Percentiles rank a stretch among this genome's conserved stretches.
phyloP scores from a whole-genome alignment of 2,888 invertebrate species.

The Dioctria rufipes region DNA sequence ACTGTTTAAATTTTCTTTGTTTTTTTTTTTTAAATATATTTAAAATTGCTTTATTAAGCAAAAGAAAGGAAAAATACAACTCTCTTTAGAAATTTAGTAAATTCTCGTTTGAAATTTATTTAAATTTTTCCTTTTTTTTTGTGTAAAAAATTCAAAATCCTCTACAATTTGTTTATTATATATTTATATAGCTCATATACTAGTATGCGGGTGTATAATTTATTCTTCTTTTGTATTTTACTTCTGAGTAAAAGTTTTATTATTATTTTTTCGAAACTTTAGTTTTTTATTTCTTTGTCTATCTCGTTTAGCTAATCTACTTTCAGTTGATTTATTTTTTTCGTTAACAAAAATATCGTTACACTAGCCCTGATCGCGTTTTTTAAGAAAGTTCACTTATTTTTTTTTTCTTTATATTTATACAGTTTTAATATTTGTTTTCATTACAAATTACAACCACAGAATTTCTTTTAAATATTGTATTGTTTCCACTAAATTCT shows the following conservation, averaged over 20 bases:
- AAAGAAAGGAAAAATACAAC: background rate
- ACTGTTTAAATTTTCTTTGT: background rate
- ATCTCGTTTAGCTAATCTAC: background rate
- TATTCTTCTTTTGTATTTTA: background rate
- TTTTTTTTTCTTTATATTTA: background rate
- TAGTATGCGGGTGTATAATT: background rate
- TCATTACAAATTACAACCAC: constrained; percentile 10
- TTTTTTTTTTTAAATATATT: background rate
- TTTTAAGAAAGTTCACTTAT: constrained; percentile 18
- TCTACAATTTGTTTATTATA: background rate
- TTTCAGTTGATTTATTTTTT: background rate
- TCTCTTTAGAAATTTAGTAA: background rate
- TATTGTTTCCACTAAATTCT: constrained; percentile 61
- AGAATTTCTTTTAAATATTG: constrained; percentile 4
- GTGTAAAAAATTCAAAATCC: constrained; percentile 7
- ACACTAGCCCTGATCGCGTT: constrained; percentile 31
- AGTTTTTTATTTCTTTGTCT: background rate
- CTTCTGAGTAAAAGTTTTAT: background rate
- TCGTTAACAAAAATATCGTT: constrained; percentile 21
- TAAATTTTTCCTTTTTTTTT: background rate
- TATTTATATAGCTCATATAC: too few relatives aligned
- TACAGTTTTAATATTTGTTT: background rate
- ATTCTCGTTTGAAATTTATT: constrained; percentile 15
- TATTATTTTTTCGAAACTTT: background rate
- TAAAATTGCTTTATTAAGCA: constrained; percentile 3